These are phyloP conservation scores for Dryobates pubescens DNA, from an alignment of 2,797 vertebrate species.

Conservation along the genomic window DNA sequence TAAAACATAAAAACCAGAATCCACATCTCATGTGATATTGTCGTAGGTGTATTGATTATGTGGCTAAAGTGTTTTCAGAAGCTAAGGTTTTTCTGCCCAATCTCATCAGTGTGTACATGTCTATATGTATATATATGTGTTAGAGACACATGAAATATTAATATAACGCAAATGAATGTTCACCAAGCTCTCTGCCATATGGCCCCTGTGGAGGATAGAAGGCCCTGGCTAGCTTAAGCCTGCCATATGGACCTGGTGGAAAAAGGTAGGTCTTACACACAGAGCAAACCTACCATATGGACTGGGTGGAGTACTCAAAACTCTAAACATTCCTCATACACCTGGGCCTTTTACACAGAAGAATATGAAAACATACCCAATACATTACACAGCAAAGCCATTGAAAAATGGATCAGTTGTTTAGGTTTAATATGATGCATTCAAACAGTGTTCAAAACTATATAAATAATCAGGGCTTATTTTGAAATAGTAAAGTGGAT, in stretches of 20 bases:
- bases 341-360: slow-evolving; percentile 70
- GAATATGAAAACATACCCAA: slow-evolving; percentile 79
- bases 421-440: slow-evolving; percentile 82
- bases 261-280: slow-evolving; percentile 76
- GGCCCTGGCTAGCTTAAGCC: slow-evolving; percentile 75
- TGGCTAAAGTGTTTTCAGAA: slow-evolving; percentile 61
- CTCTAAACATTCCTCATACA: slow-evolving; percentile 73
- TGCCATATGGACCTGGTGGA: slow-evolving; percentile 81
- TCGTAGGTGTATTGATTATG: slow-evolving; percentile 48
- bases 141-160: slow-evolving; percentile 77
- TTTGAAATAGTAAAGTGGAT: slow-evolving; percentile 81
- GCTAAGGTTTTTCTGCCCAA: slow-evolving; percentile 48
- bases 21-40: slow-evolving; percentile 10
- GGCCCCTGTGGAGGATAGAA: slow-evolving; percentile 79
- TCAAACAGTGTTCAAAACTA: slow-evolving; percentile 80
- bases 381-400: slow-evolving; percentile 73
- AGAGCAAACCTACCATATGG: slow-evolving; percentile 81
- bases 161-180: slow-evolving; percentile 79
- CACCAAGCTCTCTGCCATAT: slow-evolving; percentile 78
- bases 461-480: slow-evolving; percentile 84
- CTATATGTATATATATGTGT: slow-evolving; percentile 50
- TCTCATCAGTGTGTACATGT: slow-evolving; percentile 56
- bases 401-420: slow-evolving; percentile 82
- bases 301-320: slow-evolving; percentile 73
- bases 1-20: slow-evolving; percentile 44